These are phyloP conservation scores for Drosophila prolongata DNA, from an alignment of 2,888 invertebrate genomes.

Conservation along the genomic window DNA sequence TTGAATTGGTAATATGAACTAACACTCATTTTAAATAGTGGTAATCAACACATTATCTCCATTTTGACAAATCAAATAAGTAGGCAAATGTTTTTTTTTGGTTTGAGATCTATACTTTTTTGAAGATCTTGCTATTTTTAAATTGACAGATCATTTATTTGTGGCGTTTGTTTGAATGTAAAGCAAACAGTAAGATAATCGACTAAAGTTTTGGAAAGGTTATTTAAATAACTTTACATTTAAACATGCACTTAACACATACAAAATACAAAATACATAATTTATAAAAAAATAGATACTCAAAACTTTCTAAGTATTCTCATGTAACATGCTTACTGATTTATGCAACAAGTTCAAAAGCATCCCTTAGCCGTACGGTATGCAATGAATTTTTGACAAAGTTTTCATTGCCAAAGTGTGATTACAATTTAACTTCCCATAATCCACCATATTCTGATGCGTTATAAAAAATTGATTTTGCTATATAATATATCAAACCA, in stretches of 20 bases:
- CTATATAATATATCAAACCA: too few relatives aligned
- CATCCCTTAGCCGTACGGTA: slow-evolving; percentile 24
- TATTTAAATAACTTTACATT: not conserved
- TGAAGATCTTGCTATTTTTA: not conserved
- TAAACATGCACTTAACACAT: not conserved
- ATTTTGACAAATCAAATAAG: slow-evolving; percentile 26
- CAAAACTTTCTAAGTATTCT: not conserved
- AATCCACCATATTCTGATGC: too few relatives aligned
- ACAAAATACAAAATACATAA: not conserved
- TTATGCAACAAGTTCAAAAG: not conserved
- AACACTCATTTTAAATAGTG: not conserved
- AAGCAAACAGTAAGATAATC: not conserved
- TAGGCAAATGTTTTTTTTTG: slow-evolving; percentile 31
- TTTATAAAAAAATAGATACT: not conserved
- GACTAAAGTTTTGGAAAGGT: not conserved
- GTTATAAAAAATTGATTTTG: too few relatives aligned
- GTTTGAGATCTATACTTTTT: too few relatives aligned
- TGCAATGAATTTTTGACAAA: slow-evolving; percentile 1
- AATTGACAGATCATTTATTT: not conserved
- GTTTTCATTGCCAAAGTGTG: too few relatives aligned
- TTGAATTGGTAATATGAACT: not conserved
- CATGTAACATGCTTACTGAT: not conserved
- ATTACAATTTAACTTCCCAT: too few relatives aligned
- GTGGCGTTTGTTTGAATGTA: not conserved
- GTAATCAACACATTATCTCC: not conserved